Evolutionary conservation across 2,113 vertebrate genomes (phyloP).

Genomic region (Pan troglodytes): NHGRI_mPanTro3-v2.1_pri NC_086015.1:138992001-138992500

Average conservation of each 20-base stretch:
- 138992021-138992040: background rate
- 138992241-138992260: constrained; percentile 73
- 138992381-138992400: constrained; percentile 69
- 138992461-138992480: constrained; percentile 52
- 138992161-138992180: constrained; percentile 68
- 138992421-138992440: constrained; percentile 56
- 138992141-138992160: constrained; percentile 59
- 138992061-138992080: background rate
- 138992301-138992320: constrained; percentile 78
- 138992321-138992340: constrained; percentile 67
- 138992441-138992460: constrained; percentile 63
- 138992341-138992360: constrained; percentile 66
- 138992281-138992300: constrained; percentile 74
- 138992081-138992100: background rate
- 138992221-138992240: constrained; percentile 78
- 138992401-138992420: constrained; percentile 69
- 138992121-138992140: constrained; percentile 35
- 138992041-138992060: background rate
- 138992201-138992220: constrained; percentile 76
- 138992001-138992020: background rate
- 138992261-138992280: constrained; percentile 74
- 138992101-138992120: background rate
- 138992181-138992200: constrained; percentile 66
- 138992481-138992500: constrained; percentile 42
- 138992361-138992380: constrained; percentile 68